These are phyloP conservation scores for Tuberolachnus salignus DNA, from an alignment of 2,888 invertebrate genomes.

Conservation along the genomic window DNA sequence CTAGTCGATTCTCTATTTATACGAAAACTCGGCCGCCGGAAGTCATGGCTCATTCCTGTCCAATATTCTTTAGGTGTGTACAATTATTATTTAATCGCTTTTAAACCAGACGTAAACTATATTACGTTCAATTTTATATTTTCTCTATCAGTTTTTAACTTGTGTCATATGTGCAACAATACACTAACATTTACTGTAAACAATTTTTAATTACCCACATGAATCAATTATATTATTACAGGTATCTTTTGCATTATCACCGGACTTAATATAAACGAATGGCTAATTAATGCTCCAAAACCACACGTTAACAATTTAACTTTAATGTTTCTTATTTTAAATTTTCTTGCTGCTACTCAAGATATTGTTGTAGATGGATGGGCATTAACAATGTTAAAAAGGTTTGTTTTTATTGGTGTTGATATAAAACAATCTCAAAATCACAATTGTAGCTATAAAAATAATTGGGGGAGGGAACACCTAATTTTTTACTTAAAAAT, in stretches of 20 bases:
- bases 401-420: constrained; percentile 64
- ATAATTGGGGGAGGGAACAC: too few species aligned
- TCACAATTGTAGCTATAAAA: too few species aligned
- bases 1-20: constrained; percentile 92
- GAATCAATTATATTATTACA: constrained; percentile 22
- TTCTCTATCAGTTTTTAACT: too few species aligned
- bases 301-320: constrained; percentile 70
- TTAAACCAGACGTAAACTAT: not conserved
- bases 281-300: constrained; percentile 69
- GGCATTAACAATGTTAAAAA: constrained; percentile 97
- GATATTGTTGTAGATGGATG: constrained; percentile 99
- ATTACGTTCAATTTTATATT: not conserved
- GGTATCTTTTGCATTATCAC: constrained; percentile 75
- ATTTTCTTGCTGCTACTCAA: constrained; percentile 97
- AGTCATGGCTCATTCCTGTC: constrained; percentile 94
- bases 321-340: constrained; percentile 84
- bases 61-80: constrained; percentile 82
- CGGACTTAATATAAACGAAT: constrained; percentile 75
- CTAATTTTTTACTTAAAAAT: too few species aligned
- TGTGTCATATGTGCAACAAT: too few species aligned
- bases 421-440: constrained; percentile 28
- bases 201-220: not conserved
- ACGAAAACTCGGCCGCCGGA: constrained; percentile 84
- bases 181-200: not conserved
- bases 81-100: not conserved